Evolutionary conservation across 2,888 invertebrate species (phyloP).

Genomic region (Eupithecia exiguata): DNA sequence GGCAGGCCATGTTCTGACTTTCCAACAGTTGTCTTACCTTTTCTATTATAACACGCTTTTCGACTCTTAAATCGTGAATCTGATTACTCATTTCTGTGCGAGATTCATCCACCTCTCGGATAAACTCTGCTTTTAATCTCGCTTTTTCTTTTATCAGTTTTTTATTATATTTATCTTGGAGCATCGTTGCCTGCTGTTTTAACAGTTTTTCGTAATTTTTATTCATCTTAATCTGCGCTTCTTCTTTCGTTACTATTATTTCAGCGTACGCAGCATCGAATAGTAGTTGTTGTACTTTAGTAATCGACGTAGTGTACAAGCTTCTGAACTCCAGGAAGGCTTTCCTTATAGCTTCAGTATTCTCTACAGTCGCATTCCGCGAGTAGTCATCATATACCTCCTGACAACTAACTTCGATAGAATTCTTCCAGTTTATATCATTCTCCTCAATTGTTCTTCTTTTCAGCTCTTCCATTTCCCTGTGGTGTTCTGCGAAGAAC

Average conservation of each 20-base stretch:
- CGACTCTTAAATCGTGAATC: constrained; percentile 69
- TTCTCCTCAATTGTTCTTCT: constrained; percentile 53
- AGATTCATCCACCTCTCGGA: constrained; percentile 53
- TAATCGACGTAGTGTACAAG: constrained; percentile 61
- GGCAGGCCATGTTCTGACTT: constrained; percentile 75
- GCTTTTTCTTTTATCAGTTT: constrained; percentile 59
- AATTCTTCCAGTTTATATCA: constrained; percentile 63
- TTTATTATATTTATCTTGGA: constrained; percentile 62
- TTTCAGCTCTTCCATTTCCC: constrained; percentile 56
- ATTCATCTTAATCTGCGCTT: constrained; percentile 60
- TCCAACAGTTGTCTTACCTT: constrained; percentile 64
- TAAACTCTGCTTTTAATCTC: constrained; percentile 60
- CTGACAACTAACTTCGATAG: constrained; percentile 48
- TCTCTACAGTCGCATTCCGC: constrained; percentile 50
- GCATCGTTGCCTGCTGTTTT: constrained; percentile 62
- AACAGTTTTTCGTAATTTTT: constrained; percentile 54
- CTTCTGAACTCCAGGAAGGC: constrained; percentile 62
- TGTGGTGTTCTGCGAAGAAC: constrained; percentile 54
- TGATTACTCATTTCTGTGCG: constrained; percentile 49
- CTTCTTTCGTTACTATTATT: constrained; percentile 60
- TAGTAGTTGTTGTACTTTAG: constrained; percentile 64
- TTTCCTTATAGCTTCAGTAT: constrained; percentile 58
- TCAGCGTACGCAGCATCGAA: constrained; percentile 56
- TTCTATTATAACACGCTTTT: constrained; percentile 70
- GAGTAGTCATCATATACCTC: constrained; percentile 55